Conservation (phyloP, 2,888 invertebrate species). For the Abscondita cerata region DNA sequence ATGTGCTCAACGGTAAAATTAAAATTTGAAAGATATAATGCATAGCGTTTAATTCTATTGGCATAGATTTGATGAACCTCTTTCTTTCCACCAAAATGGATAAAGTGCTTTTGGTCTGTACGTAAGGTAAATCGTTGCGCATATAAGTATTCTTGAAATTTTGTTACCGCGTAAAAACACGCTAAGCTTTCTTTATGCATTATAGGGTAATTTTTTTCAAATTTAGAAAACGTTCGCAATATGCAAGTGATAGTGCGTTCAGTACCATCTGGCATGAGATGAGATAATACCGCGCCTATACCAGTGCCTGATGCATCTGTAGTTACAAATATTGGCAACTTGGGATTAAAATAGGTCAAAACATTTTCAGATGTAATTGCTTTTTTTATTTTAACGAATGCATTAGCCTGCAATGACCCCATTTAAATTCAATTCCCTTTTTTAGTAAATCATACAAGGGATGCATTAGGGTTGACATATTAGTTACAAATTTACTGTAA, state of each 20-base stretch:
- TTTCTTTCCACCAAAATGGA: conserved; percentile 4
- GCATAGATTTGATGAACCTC: neutral
- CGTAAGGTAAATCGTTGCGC: neutral
- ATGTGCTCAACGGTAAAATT: neutral
- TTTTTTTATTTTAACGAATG: conserved; percentile 4
- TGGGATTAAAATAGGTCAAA: conserved; percentile 31
- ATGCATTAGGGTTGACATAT: neutral
- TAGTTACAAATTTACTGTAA: neutral
- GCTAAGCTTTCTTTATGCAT: conserved; percentile 1
- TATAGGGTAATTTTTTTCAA: neutral
- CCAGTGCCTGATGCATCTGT: conserved; percentile 24
- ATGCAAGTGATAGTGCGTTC: neutral
- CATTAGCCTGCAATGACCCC: neutral
- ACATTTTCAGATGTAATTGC: neutral
- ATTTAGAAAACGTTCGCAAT: neutral
- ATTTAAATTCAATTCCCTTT: neutral
- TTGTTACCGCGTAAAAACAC: neutral
- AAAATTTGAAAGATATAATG: conserved; percentile 9
- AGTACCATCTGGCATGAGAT: neutral
- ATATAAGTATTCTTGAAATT: conserved; percentile 12
- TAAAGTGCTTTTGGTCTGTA: neutral
- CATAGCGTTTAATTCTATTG: conserved; percentile 2
- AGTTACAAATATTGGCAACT: conserved; percentile 32
- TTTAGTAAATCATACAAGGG: conserved; percentile 2
- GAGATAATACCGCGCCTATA: neutral